Evolutionary conservation across 2,113 vertebrate species (phyloP).

Genomic region (Indicator indicator): DNA sequence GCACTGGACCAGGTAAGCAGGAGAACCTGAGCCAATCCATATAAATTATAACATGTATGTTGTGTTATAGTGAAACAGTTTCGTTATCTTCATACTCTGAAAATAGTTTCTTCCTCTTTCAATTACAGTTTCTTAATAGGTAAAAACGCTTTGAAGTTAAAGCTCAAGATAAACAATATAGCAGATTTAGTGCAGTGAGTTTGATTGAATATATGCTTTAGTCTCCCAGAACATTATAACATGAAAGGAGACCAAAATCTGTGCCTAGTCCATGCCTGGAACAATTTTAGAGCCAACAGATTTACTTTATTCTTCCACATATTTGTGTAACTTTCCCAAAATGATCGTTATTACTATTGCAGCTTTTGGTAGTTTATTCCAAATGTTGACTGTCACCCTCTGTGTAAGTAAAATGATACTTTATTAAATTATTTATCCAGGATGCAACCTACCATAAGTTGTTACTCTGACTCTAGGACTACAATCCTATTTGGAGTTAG

Average conservation of each 20-base stretch:
- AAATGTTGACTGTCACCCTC: neutral
- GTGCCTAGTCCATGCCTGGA: neutral
- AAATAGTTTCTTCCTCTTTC: slow-evolving; percentile 65
- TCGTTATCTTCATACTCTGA: slow-evolving; percentile 56
- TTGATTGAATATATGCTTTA: slow-evolving; percentile 52
- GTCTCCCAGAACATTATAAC: slow-evolving; percentile 46
- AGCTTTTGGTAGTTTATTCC: neutral
- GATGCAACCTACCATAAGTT: neutral
- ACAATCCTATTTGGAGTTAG: neutral
- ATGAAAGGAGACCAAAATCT: slow-evolving; percentile 55
- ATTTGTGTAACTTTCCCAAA: neutral
- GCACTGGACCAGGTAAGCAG: slow-evolving; percentile 31
- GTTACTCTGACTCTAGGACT: neutral
- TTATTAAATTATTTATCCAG: neutral
- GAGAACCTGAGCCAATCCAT: neutral
- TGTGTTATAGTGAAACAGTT: slow-evolving; percentile 21
- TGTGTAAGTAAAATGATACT: neutral
- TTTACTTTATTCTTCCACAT: neutral
- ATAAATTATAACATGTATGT: slow-evolving; percentile 38
- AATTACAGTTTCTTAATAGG: slow-evolving; percentile 54
- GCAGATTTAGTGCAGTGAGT: slow-evolving; percentile 67
- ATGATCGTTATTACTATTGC: neutral
- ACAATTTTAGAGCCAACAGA: neutral
- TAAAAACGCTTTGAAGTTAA: slow-evolving; percentile 62
- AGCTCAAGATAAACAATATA: slow-evolving; percentile 53